Conservation (phyloP, 2,797 vertebrate genomes). For the Streptopelia turtur region DNA sequence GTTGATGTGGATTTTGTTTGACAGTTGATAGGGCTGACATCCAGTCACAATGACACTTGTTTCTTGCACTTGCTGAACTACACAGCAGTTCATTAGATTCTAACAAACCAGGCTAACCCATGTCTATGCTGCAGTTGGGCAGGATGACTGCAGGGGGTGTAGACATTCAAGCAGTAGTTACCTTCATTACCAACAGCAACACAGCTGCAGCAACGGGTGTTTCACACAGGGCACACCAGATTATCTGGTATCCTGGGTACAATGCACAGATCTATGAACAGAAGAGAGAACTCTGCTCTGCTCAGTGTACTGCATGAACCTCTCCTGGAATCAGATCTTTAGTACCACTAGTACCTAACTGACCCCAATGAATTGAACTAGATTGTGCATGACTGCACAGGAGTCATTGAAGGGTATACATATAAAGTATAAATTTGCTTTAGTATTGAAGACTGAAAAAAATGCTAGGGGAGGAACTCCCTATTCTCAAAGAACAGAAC, state of each 20-base stretch:
- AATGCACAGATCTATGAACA: neutral
- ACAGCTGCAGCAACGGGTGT: rapidly evolving
- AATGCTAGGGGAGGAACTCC: neutral
- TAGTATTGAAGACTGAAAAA: neutral
- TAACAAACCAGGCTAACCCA: neutral
- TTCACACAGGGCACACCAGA: neutral
- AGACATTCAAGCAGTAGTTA: neutral
- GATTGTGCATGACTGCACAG: neutral
- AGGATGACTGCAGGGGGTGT: neutral
- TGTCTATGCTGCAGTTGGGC: neutral
- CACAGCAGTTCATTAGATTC: neutral
- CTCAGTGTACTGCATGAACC: neutral
- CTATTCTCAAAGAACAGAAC: neutral
- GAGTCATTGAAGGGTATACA: neutral
- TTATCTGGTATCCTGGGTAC: neutral
- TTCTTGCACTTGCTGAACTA: neutral
- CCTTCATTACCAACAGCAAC: neutral
- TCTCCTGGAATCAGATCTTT: neutral
- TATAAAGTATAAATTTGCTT: neutral
- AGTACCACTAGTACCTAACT: too few relatives aligned
- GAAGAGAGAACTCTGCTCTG: neutral
- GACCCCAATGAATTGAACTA: too few relatives aligned
- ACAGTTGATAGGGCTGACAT: neutral
- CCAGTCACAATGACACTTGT: neutral
- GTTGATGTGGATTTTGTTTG: neutral